Conservation (phyloP, 2,113 vertebrate species). For the Aplodontia rufa region DNA sequence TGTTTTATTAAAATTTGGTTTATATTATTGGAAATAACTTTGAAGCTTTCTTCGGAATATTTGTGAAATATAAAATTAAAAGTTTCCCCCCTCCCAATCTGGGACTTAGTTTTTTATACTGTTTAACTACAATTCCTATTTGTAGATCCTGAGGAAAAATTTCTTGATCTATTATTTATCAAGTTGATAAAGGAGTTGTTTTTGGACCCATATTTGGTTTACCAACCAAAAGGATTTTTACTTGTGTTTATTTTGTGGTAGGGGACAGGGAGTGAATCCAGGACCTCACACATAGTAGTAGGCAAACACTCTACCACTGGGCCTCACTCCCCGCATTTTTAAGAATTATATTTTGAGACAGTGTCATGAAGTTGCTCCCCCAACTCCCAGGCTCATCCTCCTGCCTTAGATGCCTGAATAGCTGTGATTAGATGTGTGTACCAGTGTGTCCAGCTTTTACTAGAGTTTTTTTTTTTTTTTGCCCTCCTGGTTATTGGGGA, state of each 20-base stretch:
- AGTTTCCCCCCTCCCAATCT: neutral
- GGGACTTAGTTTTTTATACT: constrained; percentile 9
- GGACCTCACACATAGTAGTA: too few species aligned
- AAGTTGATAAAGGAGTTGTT: neutral
- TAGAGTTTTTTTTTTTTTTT: too few species aligned
- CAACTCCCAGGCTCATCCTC: too few species aligned
- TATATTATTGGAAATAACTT: neutral
- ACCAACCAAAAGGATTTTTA: neutral
- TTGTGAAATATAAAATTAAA: constrained; percentile 5
- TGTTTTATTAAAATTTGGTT: constrained; percentile 45
- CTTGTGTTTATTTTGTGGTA: too few species aligned
- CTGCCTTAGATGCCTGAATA: too few species aligned
- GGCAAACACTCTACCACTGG: neutral
- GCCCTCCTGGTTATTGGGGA: too few species aligned
- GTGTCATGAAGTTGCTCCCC: neutral
- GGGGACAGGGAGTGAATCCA: too few species aligned
- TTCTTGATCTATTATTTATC: neutral
- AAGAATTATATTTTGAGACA: neutral
- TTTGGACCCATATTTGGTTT: neutral
- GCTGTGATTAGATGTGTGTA: too few species aligned
- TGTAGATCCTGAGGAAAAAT: neutral
- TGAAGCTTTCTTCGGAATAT: neutral
- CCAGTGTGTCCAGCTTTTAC: too few species aligned
- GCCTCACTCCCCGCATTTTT: neutral
- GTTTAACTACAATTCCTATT: constrained; percentile 30